phyloP scores from a whole-genome alignment of 2,797 vertebrate genomes.

The Halcyon leucocephala region DNA sequence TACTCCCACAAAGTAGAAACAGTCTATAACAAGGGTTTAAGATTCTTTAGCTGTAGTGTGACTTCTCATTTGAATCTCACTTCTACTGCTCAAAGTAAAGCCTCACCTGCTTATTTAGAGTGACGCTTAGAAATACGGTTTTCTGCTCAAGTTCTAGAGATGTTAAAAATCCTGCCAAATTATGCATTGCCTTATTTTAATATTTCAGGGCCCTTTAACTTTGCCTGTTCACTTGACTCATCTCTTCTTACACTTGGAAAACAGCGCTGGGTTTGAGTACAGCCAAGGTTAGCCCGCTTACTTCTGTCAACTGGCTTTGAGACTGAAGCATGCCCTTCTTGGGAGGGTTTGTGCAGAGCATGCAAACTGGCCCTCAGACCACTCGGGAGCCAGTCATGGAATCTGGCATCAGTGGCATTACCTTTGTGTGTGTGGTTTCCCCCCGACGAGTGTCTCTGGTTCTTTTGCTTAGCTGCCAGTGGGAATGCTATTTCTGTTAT shows the following conservation, averaged over 20 bases:
- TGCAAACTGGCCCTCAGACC: neutral
- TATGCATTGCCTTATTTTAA: neutral
- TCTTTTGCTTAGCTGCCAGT: neutral
- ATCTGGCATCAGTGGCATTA: neutral
- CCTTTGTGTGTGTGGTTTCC: neutral
- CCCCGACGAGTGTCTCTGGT: too few relatives aligned
- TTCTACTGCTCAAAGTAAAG: neutral
- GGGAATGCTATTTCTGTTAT: neutral
- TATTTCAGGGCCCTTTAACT: neutral
- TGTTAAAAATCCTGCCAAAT: neutral
- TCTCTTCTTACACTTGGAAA: neutral
- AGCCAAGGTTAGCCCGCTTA: neutral
- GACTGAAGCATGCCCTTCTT: neutral
- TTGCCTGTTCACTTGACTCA: neutral
- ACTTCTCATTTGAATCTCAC: neutral
- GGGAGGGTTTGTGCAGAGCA: conserved; percentile 19
- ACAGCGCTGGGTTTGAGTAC: neutral
- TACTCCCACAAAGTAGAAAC: neutral
- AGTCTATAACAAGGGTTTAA: neutral
- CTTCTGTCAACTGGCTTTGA: neutral
- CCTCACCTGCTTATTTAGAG: neutral
- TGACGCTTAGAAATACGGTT: neutral
- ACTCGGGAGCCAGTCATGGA: neutral
- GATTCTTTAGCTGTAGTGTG: neutral
- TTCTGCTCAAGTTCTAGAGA: neutral